These are phyloP conservation scores for Zelostemma sp. DNA, from an alignment of 1,140 invertebrate species.

Conservation along the genomic window DNA sequence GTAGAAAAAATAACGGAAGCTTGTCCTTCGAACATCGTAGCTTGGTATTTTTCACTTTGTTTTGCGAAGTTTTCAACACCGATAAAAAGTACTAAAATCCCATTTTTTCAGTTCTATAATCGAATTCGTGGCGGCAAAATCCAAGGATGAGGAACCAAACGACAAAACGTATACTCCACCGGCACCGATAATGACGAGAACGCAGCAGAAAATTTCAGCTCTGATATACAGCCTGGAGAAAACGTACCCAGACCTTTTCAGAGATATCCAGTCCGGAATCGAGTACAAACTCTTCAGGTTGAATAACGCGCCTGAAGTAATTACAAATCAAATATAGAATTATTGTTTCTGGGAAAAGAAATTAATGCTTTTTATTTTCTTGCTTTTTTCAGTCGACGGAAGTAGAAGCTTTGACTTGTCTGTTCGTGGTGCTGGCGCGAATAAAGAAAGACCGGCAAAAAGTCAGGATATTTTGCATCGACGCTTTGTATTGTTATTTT, in stretches of 20 bases:
- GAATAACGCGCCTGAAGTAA: constrained; percentile 27
- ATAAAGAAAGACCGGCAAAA: constrained; percentile 62
- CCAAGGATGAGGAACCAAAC: constrained; percentile 21
- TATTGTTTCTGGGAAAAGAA: no score
- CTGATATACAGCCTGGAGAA: constrained; percentile 52
- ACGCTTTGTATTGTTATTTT: constrained; percentile 59
- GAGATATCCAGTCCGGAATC: constrained; percentile 49
- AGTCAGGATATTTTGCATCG: constrained; percentile 60
- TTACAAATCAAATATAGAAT: not conserved
- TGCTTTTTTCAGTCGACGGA: constrained; percentile 43
- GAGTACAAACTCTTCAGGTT: constrained; percentile 57
- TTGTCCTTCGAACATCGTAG: constrained; percentile 14
- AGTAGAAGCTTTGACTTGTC: constrained; percentile 46
- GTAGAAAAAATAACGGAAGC: constrained; percentile 33
- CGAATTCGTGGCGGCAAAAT: constrained; percentile 9
- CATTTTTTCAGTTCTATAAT: constrained; percentile 35
- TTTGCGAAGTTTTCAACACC: not conserved
- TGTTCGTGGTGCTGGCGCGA: constrained; percentile 53
- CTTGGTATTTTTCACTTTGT: constrained; percentile 27
- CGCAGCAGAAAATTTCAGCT: constrained; percentile 55
- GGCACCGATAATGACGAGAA: constrained; percentile 60
- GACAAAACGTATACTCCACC: constrained; percentile 60
- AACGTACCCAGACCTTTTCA: constrained; percentile 38
- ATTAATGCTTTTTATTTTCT: no score
- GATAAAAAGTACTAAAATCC: not conserved